Percentiles rank a stretch among this genome's conserved stretches.
phyloP scores from a whole-genome alignment of 2,113 vertebrate species.

The Monarcha castaneiventris region DNA sequence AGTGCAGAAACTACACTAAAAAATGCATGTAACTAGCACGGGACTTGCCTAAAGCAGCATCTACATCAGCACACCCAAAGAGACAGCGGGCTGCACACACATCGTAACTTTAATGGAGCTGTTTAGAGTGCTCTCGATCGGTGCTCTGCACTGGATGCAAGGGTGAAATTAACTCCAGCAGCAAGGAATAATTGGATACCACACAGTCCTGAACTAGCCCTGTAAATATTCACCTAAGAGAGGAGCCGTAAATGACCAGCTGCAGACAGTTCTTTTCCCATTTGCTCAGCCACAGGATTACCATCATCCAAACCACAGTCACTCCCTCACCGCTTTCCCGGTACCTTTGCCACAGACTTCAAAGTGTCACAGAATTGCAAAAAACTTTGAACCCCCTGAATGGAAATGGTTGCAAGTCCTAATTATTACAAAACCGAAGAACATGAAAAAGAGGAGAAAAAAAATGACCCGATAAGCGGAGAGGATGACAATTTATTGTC shows the following conservation, averaged over 20 bases:
- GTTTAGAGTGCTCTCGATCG: not conserved
- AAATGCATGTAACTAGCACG: not conserved
- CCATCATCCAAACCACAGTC: not conserved
- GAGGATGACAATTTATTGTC: not conserved
- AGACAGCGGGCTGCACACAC: not conserved
- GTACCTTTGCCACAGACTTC: not conserved
- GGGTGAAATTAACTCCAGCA: not conserved
- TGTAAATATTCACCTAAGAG: not conserved
- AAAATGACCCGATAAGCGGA: not conserved
- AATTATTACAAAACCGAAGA: not conserved
- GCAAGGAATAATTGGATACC: not conserved
- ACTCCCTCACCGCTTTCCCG: not conserved
- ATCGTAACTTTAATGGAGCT: not conserved
- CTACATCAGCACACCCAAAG: not conserved
- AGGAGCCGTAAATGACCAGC: not conserved
- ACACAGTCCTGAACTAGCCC: not conserved
- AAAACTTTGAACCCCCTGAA: not conserved
- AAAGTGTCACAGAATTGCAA: not conserved
- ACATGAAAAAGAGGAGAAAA: not conserved
- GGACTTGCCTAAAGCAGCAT: not conserved
- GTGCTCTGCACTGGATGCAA: not conserved
- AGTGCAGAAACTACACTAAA: not conserved
- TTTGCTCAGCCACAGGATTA: not conserved
- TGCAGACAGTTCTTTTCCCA: not conserved
- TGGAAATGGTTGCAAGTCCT: not conserved